Evolutionary conservation across 1,140 invertebrate genomes (phyloP).

Genomic region (Trachymyrmex septentrionalis): DNA sequence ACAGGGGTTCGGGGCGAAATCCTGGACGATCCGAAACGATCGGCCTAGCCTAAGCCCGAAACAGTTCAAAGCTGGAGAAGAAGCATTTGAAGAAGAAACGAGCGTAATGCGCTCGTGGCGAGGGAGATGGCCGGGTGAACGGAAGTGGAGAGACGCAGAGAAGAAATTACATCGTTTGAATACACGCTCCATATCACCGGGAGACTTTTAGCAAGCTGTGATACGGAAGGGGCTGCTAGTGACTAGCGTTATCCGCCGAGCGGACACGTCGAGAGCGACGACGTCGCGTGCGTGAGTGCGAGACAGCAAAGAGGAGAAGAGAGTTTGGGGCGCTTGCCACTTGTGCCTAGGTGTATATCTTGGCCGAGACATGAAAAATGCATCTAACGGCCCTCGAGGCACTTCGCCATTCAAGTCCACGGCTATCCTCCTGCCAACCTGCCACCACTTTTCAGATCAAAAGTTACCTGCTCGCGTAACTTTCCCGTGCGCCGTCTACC

Average conservation of each 20-base stretch:
- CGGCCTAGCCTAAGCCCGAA: conserved; percentile 57
- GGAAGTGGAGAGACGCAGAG: conserved; percentile 27
- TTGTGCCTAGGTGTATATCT: conserved; percentile 74
- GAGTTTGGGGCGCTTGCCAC: conserved; percentile 34
- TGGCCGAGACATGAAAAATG: conserved; percentile 84
- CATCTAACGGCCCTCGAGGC: conserved; percentile 81
- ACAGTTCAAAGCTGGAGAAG: conserved; percentile 73
- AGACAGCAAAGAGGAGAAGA: not conserved
- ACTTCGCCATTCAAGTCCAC: conserved; percentile 83
- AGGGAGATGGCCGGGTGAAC: conserved; percentile 27
- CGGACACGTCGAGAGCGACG: conserved; percentile 25
- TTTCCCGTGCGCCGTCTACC: conserved; percentile 68
- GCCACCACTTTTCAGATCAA: conserved; percentile 84
- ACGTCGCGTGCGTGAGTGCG: conserved; percentile 54
- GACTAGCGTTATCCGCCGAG: conserved; percentile 54
- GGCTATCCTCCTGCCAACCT: conserved; percentile 79
- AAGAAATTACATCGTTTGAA: conserved; percentile 82
- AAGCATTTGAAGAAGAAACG: conserved; percentile 63
- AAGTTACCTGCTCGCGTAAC: conserved; percentile 83
- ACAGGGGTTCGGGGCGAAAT: conserved; percentile 78
- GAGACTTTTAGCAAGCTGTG: conserved; percentile 53
- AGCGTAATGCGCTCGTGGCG: conserved; percentile 30
- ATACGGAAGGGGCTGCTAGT: conserved; percentile 52
- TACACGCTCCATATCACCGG: conserved; percentile 63
- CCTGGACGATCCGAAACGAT: conserved; percentile 72